Conservation (phyloP, 1,140 invertebrate species). For the Drosophila repletoides region DNA sequence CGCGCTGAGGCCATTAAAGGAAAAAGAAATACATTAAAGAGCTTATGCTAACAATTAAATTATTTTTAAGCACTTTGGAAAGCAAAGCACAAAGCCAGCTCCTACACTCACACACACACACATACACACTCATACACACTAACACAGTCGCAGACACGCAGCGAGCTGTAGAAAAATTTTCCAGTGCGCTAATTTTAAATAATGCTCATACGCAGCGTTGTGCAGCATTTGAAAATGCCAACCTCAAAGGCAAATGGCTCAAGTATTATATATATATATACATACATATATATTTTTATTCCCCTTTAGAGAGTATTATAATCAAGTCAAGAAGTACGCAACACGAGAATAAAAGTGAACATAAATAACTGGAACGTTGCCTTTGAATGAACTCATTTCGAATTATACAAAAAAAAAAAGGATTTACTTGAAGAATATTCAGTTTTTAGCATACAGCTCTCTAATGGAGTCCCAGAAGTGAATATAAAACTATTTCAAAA, state of each 20-base stretch:
- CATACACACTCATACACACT: not conserved
- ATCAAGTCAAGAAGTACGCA: no score
- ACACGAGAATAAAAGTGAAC: not conserved
- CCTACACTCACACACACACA: constrained; percentile 12
- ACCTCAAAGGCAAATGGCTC: constrained; percentile 56
- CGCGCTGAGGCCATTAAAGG: constrained; percentile 34
- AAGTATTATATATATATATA: constrained; percentile 39
- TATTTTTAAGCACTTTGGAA: constrained; percentile 62
- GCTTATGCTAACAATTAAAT: constrained; percentile 76
- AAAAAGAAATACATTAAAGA: constrained; percentile 58
- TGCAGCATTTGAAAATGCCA: constrained; percentile 34
- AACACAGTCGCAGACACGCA: not conserved
- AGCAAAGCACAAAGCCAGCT: constrained; percentile 37
- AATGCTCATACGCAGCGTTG: constrained; percentile 70
- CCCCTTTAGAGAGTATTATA: not conserved
- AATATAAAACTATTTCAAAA: no score
- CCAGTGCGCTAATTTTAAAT: constrained; percentile 59
- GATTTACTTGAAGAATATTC: no score
- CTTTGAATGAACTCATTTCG: no score
- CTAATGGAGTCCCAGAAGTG: no score
- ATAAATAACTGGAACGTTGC: no score
- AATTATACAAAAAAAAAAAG: no score
- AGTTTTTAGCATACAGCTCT: not conserved
- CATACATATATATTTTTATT: no score
- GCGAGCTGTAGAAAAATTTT: constrained; percentile 37